Evolutionary conservation across 1,140 invertebrate genomes (phyloP).

Genomic region (Hycleus cichorii): DNA sequence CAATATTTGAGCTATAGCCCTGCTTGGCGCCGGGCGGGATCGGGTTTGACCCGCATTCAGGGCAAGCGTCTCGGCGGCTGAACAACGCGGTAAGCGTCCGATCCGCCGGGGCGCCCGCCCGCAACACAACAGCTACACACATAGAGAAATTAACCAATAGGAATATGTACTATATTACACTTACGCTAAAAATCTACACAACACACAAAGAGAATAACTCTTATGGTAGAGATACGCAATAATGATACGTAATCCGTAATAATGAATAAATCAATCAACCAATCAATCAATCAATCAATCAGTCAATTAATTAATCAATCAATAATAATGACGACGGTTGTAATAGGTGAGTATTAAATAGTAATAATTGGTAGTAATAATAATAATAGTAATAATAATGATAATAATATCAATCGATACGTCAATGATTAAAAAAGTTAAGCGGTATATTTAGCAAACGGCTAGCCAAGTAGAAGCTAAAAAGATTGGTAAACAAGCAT

Average conservation of each 20-base stretch:
- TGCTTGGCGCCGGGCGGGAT: constrained; percentile 27
- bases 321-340: constrained; percentile 25
- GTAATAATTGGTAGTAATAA: constrained; percentile 4
- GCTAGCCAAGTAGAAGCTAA: constrained; percentile 40
- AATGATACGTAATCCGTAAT: constrained; percentile 12
- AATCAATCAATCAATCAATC: background rate
- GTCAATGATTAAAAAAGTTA: constrained; percentile 23
- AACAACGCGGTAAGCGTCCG: background rate
- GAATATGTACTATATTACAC: constrained; percentile 42
- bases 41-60: constrained; percentile 27
- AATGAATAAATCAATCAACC: too few relatives aligned
- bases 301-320: constrained; percentile 16
- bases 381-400: constrained; percentile 24
- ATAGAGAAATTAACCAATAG: constrained; percentile 42
- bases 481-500: constrained; percentile 38
- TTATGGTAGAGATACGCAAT: constrained; percentile 36
- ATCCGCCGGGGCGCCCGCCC: constrained; percentile 26
- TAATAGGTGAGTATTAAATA: too few relatives aligned
- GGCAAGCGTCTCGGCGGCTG: constrained; percentile 17
- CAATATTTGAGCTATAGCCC: constrained; percentile 43
- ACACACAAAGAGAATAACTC: constrained; percentile 42
- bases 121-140: constrained; percentile 43
- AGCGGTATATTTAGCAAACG: constrained; percentile 31
- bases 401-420: constrained; percentile 21
- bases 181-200: constrained; percentile 42